Base-by-base conservation (phyloP, 2,113 vertebrate species). In the Pelusios castaneus region DNA sequence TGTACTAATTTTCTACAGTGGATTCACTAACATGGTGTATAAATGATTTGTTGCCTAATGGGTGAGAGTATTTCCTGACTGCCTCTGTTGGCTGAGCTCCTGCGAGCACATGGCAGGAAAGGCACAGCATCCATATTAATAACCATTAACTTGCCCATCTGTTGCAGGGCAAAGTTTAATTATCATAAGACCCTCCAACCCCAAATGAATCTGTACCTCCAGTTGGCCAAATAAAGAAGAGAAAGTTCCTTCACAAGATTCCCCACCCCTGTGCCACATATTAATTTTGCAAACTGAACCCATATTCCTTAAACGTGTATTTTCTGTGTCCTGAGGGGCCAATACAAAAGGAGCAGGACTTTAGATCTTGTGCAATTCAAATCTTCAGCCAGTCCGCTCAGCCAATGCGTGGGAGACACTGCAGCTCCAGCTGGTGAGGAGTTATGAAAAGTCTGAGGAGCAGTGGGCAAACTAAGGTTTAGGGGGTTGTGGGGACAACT, bases 331-430 rank as follows among this genome's bases (percentile, higher is more conserved):
- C 43, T 84, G 85, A 87, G 63, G 81, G 0, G 1, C 41, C n/a
- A 45, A 70, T 27, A 89, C 90, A 92, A 45, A 81, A 56, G 51
- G 78, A 94, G 87, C n/a, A 70, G 22, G 75, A 49, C 75, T 82
- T 52, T 86, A 2, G 43, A 86, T 63, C 47, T 92, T 89, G 84
- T 81, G 87, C 77, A 97, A 89, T 85, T 94, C 82, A 60, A 34
- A 47, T 89, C 19, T 92, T 91, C 58, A 95, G 81, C 45, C 88
- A 95, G 89, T 83, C 56, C 91, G 19, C 77, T 94, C 80, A 52
- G 12, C 51, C 51, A 38, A 34, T 38, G 63, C 19, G 7, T 17
- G 63, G 34, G 63, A 67, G 34, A 21, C 12, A n/a, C 34, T 67
- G 63, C 34, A 67, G 63, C 16, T 1, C 34, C 63, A 67, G 63